Base-by-base conservation (phyloP, 2,113 vertebrate genomes). In the Thalassarche chlororhynchos region DNA sequence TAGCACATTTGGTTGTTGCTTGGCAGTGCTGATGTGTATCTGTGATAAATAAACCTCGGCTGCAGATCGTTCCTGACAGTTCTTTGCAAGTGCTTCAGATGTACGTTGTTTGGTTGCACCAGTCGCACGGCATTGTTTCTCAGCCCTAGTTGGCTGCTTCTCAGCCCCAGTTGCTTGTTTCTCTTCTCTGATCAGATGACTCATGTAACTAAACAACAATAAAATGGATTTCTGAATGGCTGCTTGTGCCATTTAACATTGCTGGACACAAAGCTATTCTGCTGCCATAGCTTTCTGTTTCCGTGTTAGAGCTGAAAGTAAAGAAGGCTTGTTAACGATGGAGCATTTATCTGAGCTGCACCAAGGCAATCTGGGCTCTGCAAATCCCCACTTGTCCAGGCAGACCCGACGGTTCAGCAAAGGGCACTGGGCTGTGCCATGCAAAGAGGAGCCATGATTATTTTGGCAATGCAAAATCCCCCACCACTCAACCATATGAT, bases 211-310 rank as follows among this genome's bases (percentile, higher is more conserved):
- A 49, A 92, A 95, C 31, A 91, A 72, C 46, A 86, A 49, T 49
- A 72, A 75, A 74, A 76, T 10, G 32, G 12, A 51, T 94, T 95
- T 87, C 70, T 96, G 74, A 96, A 76, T 83, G 95, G 91, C 87
- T 91, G 44, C 44, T 83, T 21, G 7, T 32, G 91, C 89, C 71
- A 40, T 72, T 81, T 85, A 58, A 77, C 40, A 25, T 76, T 87
- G 83, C 74, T 82, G 77, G 55, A 42, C 36, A 61, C 51, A 79
- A 28, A 76, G 61, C 77, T 75, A 5, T 36, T 82, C 65, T 64
- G 54, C 70, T 82, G 55, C 28, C 6, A 66, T 75, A 68, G 60
- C 38, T 82, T 83, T 78, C 65, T 46, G 10, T 72, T 89, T 78
- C 54, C 23, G 8, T 2, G 4, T 57, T 32, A 36, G 40, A 61